Base-by-base conservation (phyloP, 2,113 vertebrate genomes). In the Cyphomyrus plagiostoma region DNA sequence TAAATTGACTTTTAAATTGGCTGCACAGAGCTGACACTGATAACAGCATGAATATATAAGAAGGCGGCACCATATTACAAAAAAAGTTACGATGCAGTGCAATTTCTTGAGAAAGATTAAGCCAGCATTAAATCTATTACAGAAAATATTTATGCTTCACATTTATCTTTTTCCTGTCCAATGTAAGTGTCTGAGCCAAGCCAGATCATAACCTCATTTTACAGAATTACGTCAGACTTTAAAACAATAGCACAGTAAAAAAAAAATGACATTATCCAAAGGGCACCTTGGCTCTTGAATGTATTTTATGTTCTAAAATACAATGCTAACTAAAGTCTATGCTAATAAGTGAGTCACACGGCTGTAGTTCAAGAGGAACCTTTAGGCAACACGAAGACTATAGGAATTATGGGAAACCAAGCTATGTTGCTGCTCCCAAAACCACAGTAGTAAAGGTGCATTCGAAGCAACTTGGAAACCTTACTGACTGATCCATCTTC, bases 1-100 rank as follows among this genome's bases (percentile, higher is more conserved):
- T 52, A 39, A 70, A 88, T 86, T 90, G 56, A 42, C 56, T 83
- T 90, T 85, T 10, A 88, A 56, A 89, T n/a, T 91, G 89, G 56
- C 48, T 56, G 39, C 8, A 46, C 88, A 82, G 82, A 86, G 11
- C 30, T 45, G 62, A 48, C 74, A 84, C 88, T 90, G 87, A 93
- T 92, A 92, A 91, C 52, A 83, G 39, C 91, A 89, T 89, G 90
- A 39, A 93, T 89, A 39, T 39, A 86, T 53, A 56, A 35, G 19
- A 21, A 10, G 50, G 5, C 5, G 42, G 39, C 21, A 3, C 87
- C 52, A 5, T 88, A 21, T 66, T 53, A 86, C 49, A 42, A 17
- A 86, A 49, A 39, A 89, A 53, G 50, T 56, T 53, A 50, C 17
- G 50, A 53, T 56, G 13, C 85, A 35, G 85, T 39, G 30, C 13